Conservation (phyloP, 1,140 invertebrate species). For the Calliopsis andreniformis region DNA sequence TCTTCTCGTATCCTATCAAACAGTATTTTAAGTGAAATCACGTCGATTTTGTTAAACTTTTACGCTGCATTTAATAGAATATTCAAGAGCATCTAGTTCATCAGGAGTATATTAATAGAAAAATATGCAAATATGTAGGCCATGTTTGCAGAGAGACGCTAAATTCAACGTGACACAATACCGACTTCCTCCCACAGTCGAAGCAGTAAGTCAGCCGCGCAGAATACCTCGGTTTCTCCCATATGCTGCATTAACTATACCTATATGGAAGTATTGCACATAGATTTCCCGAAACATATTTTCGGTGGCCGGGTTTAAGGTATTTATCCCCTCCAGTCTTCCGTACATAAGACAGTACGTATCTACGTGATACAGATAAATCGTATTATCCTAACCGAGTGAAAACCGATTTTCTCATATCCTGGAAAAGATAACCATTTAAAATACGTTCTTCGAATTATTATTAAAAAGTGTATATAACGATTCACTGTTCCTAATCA, state of each 20-base stretch:
- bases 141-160: no score
- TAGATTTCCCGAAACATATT: constrained; percentile 24
- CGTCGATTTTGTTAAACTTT: no score
- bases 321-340: constrained; percentile 23
- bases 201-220: neutral
- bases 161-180: neutral
- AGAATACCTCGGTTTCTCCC: constrained; percentile 31
- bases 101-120: no score
- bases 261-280: constrained; percentile 34
- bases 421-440: neutral
- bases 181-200: neutral
- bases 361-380: constrained; percentile 8
- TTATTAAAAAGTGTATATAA: no score
- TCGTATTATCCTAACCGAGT: neutral
- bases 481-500: no score
- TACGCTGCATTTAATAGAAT: no score
- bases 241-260: constrained; percentile 11
- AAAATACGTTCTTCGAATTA: neutral
- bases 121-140: no score
- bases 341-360: neutral
- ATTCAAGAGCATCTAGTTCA: no score
- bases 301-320: constrained; percentile 21
- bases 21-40: no score
- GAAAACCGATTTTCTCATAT: constrained; percentile 10
- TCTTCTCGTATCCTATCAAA: no score